A percentile compares a stretch with the other conserved stretches of the same genome.
phyloP scores from a whole-genome alignment of 1,140 invertebrate genomes.

The Drosophila seguyi region DNA sequence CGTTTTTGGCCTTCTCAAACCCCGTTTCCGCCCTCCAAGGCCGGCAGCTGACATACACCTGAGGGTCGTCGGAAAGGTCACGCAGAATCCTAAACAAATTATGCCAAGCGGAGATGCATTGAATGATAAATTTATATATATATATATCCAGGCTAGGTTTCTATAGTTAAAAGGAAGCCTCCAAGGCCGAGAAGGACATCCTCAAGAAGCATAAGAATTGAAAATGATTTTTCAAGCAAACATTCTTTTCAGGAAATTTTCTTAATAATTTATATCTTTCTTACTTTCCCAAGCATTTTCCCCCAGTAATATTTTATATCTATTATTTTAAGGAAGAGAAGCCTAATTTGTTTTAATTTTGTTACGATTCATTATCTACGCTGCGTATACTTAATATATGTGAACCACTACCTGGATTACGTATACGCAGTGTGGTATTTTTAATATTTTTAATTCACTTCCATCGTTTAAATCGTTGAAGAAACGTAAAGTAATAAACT shows the following conservation, averaged over 20 bases:
- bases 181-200: no score
- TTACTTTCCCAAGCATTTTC: not conserved
- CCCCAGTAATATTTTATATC: not conserved
- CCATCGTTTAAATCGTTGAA: not conserved
- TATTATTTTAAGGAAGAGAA: not conserved
- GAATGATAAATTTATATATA: slow-evolving; percentile 2
- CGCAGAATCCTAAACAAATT: slow-evolving; percentile 22
- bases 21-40: slow-evolving; percentile 3
- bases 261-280: not conserved
- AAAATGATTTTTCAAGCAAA: not conserved
- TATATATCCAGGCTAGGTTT: not conserved
- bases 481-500: not conserved
- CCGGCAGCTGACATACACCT: slow-evolving; percentile 2
- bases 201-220: no score
- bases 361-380: not conserved
- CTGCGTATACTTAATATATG: not conserved
- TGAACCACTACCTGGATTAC: not conserved
- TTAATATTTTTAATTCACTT: not conserved
- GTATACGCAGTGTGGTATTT: not conserved
- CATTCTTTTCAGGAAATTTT: not conserved
- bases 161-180: not conserved
- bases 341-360: not conserved
- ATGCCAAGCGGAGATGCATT: slow-evolving; percentile 1
- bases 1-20: not conserved
- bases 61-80: slow-evolving; percentile 4